Percentiles rank a stretch among this genome's conserved stretches.
phyloP scores from a whole-genome alignment of 2,888 invertebrate species.

The Strigamia transsilvanica region DNA sequence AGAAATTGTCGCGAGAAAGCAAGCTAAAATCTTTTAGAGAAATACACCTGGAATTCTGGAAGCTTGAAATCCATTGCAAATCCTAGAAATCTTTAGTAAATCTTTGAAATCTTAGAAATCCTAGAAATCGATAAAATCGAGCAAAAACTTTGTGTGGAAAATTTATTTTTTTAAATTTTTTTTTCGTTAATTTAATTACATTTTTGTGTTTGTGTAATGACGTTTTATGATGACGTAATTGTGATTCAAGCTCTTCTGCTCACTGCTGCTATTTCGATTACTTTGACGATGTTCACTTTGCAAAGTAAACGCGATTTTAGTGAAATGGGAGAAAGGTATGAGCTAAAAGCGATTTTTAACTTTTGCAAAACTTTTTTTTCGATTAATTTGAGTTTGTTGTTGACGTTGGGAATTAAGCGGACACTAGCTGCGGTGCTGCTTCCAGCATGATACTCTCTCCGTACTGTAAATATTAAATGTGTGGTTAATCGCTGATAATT shows the following conservation, averaged over 20 bases:
- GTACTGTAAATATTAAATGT: too few relatives aligned
- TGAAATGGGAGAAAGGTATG: conserved; percentile 78
- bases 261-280: conserved; percentile 77
- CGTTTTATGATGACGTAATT: conserved; percentile 77
- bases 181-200: background rate
- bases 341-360: conserved; percentile 55
- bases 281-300: conserved; percentile 82
- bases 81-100: too few relatives aligned
- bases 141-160: conserved; percentile 63
- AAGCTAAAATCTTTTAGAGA: too few relatives aligned
- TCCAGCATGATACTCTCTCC: too few relatives aligned
- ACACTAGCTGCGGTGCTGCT: background rate
- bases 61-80: too few relatives aligned
- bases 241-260: conserved; percentile 81
- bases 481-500: too few relatives aligned
- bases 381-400: background rate
- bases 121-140: too few relatives aligned
- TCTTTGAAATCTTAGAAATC: too few relatives aligned
- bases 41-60: too few relatives aligned
- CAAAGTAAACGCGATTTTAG: conserved; percentile 87
- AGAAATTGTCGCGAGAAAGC: too few relatives aligned
- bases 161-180: background rate
- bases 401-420: background rate
- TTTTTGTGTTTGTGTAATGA: conserved; percentile 66
- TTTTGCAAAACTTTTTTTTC: background rate